phyloP scores from a whole-genome alignment of 2,797 vertebrate genomes.

The Anguilla megastoma region DNA sequence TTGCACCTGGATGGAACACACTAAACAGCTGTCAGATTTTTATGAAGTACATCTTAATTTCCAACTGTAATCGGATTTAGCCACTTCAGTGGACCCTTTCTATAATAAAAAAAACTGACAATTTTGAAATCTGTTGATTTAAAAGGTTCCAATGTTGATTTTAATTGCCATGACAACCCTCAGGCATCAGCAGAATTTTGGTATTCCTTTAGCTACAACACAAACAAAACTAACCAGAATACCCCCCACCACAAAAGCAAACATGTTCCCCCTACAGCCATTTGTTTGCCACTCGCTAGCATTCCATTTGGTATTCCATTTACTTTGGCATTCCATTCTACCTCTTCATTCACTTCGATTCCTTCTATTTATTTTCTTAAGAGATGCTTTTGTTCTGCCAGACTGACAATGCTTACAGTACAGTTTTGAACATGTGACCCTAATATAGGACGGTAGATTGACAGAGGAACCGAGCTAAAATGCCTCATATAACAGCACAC shows the following conservation, averaged over 20 bases:
- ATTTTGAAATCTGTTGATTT: background rate
- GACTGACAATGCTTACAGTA: background rate
- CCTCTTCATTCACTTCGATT: background rate
- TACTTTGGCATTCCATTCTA: background rate
- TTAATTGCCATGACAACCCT: slow-evolving; percentile 10
- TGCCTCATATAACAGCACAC: background rate
- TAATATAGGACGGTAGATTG: background rate
- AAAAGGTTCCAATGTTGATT: background rate
- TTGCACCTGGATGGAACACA: background rate
- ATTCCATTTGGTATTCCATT: background rate
- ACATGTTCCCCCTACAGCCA: background rate
- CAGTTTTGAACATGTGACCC: background rate
- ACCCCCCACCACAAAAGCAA: background rate
- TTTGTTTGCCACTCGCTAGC: background rate
- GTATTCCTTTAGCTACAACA: background rate
- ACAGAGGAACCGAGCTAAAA: background rate
- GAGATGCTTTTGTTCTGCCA: background rate
- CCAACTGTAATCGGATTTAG: background rate
- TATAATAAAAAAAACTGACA: background rate
- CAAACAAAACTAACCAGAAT: background rate
- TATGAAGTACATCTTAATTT: background rate
- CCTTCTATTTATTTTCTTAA: background rate
- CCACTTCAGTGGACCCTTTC: background rate
- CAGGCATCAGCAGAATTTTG: background rate
- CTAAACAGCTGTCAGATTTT: background rate